Evolutionary conservation across 1,140 invertebrate species (phyloP).

Genomic region (Phenacoccus solenopsis): DNA sequence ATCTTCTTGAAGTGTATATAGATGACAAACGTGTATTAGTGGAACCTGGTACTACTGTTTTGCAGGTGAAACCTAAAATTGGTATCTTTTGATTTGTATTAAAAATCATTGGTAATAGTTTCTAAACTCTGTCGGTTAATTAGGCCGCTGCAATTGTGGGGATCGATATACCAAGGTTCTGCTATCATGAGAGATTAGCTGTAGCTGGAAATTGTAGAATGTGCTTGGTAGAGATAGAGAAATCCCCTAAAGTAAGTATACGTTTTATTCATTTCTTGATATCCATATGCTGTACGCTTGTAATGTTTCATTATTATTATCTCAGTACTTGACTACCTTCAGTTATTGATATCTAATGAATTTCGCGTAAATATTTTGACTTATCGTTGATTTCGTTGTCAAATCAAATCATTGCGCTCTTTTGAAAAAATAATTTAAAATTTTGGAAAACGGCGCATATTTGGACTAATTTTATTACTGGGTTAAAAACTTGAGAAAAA

Average conservation of each 20-base stretch:
- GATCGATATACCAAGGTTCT: constrained; percentile 97
- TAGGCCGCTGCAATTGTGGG: constrained; percentile 90
- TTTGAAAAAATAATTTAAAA: too few species aligned
- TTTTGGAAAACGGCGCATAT: too few species aligned
- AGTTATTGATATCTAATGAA: background rate
- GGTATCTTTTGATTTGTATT: background rate
- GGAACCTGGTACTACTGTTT: constrained; percentile 89
- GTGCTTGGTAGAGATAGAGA: constrained; percentile 99
- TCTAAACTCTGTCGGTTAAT: constrained; percentile 17
- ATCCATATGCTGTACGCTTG: background rate
- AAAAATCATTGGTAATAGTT: constrained; percentile 13
- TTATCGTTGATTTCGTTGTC: too few species aligned
- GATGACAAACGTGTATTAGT: constrained; percentile 92
- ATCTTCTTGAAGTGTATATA: constrained; percentile 83
- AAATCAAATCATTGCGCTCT: too few species aligned
- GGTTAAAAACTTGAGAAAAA: too few species aligned
- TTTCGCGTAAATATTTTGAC: too few species aligned
- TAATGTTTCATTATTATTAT: background rate
- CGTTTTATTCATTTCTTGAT: too few species aligned
- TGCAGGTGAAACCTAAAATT: constrained; percentile 87
- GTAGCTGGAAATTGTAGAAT: constrained; percentile 98
- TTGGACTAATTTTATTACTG: too few species aligned
- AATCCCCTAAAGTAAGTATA: constrained; percentile 57
- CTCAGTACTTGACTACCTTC: background rate
- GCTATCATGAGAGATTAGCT: constrained; percentile 96